Conservation (phyloP, 2,113 vertebrate species). For the Sphaerodactylus townsendi region DNA sequence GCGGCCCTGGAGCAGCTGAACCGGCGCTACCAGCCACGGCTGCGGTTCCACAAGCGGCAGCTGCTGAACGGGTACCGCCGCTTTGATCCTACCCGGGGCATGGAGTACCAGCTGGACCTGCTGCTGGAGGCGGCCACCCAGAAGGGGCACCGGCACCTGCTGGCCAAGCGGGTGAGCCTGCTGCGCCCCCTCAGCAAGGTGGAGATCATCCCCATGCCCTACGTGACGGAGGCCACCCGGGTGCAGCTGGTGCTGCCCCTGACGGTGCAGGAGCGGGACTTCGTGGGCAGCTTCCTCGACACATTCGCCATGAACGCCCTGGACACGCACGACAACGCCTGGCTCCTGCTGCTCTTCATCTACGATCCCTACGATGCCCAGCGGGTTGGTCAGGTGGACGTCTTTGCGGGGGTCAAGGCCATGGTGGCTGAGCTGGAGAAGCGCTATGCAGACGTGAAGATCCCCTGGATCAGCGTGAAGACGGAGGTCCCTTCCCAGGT, state of each 20-base stretch:
- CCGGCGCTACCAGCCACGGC: conserved; percentile 85
- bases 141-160: conserved; percentile 87
- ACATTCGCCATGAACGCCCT: conserved; percentile 88
- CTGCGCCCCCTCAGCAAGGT: conserved; percentile 88
- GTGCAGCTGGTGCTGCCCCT: conserved; percentile 95
- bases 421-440: conserved; percentile 89
- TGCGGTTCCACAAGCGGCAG: conserved; percentile 88
- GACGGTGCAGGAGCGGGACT: conserved; percentile 80
- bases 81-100: conserved; percentile 92
- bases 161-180: conserved; percentile 87
- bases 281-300: conserved; percentile 87
- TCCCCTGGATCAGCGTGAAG: conserved; percentile 93
- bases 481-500: conserved; percentile 93
- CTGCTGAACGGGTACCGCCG: conserved; percentile 93
- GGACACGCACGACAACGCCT: conserved; percentile 88
- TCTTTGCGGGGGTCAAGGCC: conserved; percentile 88
- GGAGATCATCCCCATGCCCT: conserved; percentile 96
- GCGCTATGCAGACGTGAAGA: conserved; percentile 85
- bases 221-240: conserved; percentile 91
- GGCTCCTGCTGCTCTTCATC: conserved; percentile 90
- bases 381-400: conserved; percentile 84
- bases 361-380: conserved; percentile 90
- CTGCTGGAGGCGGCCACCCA: conserved; percentile 90
- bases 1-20: conserved; percentile 88
- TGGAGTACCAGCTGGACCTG: conserved; percentile 93